Evolutionary conservation across 1,140 invertebrate genomes (phyloP).

Genomic region (Pseudomyrmex gracilis): DNA sequence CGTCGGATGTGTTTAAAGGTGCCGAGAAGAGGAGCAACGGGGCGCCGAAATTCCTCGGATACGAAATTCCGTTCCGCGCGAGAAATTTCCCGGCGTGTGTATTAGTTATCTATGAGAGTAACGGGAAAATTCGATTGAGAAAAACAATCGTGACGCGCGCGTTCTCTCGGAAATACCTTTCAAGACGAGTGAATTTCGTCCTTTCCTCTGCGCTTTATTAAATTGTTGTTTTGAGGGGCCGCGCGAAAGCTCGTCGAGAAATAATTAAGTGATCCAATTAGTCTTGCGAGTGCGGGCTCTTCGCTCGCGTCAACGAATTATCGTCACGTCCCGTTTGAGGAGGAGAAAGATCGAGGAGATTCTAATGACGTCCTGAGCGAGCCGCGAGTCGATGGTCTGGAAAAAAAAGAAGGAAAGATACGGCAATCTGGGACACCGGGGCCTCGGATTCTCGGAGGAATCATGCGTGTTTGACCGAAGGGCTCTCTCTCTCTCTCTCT

Average conservation of each 20-base stretch:
- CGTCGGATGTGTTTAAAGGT: constrained; percentile 27
- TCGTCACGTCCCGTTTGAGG: background rate
- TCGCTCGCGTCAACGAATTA: constrained; percentile 19
- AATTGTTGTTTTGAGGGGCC: background rate
- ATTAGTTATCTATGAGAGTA: background rate
- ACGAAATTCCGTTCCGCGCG: constrained; percentile 22
- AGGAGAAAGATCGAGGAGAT: no score
- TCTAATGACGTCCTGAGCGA: background rate
- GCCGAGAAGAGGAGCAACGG: background rate
- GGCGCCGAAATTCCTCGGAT: background rate
- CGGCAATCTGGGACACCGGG: constrained; percentile 18
- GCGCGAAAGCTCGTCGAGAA: constrained; percentile 19
- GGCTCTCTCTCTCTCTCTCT: background rate
- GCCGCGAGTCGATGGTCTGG: constrained; percentile 22
- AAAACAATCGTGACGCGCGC: background rate
- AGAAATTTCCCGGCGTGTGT: background rate
- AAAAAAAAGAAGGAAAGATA: constrained; percentile 32
- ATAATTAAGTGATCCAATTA: constrained; percentile 58
- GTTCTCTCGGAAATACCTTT: background rate
- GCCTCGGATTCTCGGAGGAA: constrained; percentile 57
- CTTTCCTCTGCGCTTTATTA: constrained; percentile 8
- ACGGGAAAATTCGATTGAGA: constrained; percentile 3
- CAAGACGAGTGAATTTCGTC: background rate
- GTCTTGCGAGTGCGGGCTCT: background rate
- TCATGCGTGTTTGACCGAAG: constrained; percentile 65